Conservation (phyloP, 2,797 vertebrate genomes). For the Sebastolobus alascanus region DNA sequence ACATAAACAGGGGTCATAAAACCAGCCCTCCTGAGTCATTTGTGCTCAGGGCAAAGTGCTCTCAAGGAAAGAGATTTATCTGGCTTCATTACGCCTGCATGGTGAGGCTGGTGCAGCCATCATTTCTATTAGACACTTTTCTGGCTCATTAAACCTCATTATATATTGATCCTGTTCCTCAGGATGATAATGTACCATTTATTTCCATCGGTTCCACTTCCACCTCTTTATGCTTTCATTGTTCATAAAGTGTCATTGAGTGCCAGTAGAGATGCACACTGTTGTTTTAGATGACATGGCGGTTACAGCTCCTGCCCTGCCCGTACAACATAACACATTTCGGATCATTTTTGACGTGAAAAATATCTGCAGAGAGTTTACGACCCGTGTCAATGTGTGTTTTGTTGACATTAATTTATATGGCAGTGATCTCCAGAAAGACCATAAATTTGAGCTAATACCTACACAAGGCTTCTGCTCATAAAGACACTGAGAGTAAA, state of each 20-base stretch:
- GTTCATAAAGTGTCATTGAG: slow-evolving; percentile 52
- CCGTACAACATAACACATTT: not conserved
- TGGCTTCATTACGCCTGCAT: slow-evolving; percentile 76
- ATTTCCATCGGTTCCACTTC: slow-evolving; percentile 68
- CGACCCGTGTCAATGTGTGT: not conserved
- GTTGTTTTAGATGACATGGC: slow-evolving; percentile 13
- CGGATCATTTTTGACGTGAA: slow-evolving; percentile 6
- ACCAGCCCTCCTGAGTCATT: slow-evolving; percentile 70
- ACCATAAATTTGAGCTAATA: slow-evolving; percentile 1
- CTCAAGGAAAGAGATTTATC: slow-evolving; percentile 77
- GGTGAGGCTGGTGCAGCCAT: slow-evolving; percentile 67
- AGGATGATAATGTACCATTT: slow-evolving; percentile 67
- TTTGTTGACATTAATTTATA: slow-evolving; percentile 11
- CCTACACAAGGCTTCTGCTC: not conserved
- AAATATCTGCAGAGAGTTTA: slow-evolving; percentile 10
- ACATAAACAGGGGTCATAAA: slow-evolving; percentile 78
- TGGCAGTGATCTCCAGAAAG: not conserved
- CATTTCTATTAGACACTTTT: slow-evolving; percentile 81
- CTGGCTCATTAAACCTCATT: slow-evolving; percentile 82
- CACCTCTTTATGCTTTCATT: slow-evolving; percentile 55
- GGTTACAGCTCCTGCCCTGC: not conserved
- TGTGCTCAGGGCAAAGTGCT: slow-evolving; percentile 71
- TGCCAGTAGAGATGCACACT: slow-evolving; percentile 27
- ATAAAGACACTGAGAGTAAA: not conserved
- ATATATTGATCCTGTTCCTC: slow-evolving; percentile 77